Base-by-base conservation (phyloP, 2,888 invertebrate species). In the Melanostoma mellinum region DNA sequence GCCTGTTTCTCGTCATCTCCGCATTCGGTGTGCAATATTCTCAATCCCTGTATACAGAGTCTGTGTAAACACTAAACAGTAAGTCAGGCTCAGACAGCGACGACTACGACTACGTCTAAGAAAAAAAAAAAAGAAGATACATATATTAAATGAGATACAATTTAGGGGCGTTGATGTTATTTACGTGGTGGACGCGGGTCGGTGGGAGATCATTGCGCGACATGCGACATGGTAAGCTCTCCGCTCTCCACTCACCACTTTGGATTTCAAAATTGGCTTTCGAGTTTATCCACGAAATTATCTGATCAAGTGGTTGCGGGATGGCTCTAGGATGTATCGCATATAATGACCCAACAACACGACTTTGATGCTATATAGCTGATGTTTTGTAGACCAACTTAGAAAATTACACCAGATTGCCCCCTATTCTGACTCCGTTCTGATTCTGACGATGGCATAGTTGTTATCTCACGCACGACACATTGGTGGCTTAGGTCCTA, bases 391-490 rank as follows among this genome's bases (percentile, higher is more conserved):
- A 30, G 10, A 53, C 40, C 44, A 40, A 55, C 30, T 33, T 40
- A 48, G 79, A 56, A 79, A 84, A 84, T 84, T 75, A 61, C 71
- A 35, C 71, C 55, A 79, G 75, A 84, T 75, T 84, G 67, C 60
- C 20, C 20, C 20, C 20, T 36, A 46, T 55, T 50, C 36, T 10
- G 44, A 6, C 48, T 36, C 58, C 30, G 55, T 58, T 67, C 61
- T 42, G 30, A 67, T 53, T 75, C 53, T 65, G 55, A n/a, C 30
- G 58, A 60, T 44, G 52, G 50, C 44, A 56, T 58, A 58, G 74
- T 79, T 60, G 71, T 74, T 79, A 79, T 79, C 78, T 74, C 84
- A 79, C 79, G 74, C 78, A 84, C 84, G 79, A 79, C 75, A 79
- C 36, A 69, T 53, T 50, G 58, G 36, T 55, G 46, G 2, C 44